Conservation (phyloP, 1,140 invertebrate species). For the Frieseomelitta varia region DNA sequence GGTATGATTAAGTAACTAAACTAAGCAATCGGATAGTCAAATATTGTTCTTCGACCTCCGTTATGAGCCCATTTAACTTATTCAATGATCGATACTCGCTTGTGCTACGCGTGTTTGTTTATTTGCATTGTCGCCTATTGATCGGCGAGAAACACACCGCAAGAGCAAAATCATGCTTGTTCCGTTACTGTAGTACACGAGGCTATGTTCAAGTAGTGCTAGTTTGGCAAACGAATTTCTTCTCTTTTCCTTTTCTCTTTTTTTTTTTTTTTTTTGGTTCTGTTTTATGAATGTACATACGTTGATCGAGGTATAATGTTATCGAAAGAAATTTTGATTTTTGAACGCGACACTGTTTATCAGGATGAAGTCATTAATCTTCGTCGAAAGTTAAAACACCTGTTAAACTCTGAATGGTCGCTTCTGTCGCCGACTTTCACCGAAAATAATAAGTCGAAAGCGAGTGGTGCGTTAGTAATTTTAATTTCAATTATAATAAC, state of each 20-base stretch:
- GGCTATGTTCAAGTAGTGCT: not conserved
- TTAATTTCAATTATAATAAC: no score
- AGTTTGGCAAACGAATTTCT: not conserved
- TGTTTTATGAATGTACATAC: no score
- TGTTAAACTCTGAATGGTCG: not conserved
- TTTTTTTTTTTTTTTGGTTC: no score
- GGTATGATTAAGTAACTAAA: constrained; percentile 57
- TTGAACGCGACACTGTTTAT: not conserved
- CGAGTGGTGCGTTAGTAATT: not conserved
- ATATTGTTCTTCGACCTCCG: constrained; percentile 35
- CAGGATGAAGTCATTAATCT: not conserved
- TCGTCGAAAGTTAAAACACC: not conserved
- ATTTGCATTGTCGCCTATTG: not conserved
- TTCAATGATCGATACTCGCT: constrained; percentile 21
- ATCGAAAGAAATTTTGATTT: no score
- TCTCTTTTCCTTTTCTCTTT: not conserved
- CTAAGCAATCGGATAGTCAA: constrained; percentile 46
- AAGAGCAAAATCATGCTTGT: not conserved
- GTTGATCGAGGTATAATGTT: no score
- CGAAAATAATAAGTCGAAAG: not conserved
- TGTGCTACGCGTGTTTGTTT: constrained; percentile 7
- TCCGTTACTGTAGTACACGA: not conserved
- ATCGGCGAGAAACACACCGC: not conserved
- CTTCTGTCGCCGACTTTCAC: not conserved
- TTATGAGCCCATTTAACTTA: constrained; percentile 39